Percentiles rank a stretch among this genome's conserved stretches.
Conservation (phyloP, 1,140 invertebrate genomes). For the Nebria ingens region DNA sequence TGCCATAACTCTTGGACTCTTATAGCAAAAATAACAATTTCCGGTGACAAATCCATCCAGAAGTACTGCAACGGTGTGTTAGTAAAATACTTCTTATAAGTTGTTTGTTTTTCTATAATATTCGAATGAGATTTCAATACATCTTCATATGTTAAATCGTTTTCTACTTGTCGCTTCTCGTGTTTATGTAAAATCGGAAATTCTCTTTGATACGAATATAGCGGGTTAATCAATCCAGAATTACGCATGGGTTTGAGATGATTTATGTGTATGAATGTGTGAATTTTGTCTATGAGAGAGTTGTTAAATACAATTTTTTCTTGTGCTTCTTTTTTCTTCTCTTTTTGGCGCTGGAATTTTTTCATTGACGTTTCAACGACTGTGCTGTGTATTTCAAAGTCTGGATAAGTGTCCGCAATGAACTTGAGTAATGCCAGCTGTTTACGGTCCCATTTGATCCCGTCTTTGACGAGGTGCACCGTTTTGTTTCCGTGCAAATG, state of each 20-base stretch:
- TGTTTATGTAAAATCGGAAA: neutral
- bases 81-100: conserved; percentile 20
- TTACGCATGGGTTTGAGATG: no score
- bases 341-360: neutral
- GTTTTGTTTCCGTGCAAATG: neutral
- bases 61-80: conserved; percentile 19
- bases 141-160: conserved; percentile 16
- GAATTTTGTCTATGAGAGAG: no score
- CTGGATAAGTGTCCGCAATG: conserved; percentile 17
- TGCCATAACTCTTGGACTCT: conserved; percentile 27
- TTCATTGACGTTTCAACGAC: conserved; percentile 1
- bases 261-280: no score
- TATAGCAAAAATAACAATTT: conserved; percentile 22
- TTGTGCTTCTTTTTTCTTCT: no score
- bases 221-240: no score
- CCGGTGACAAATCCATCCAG: conserved; percentile 21
- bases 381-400: conserved; percentile 10
- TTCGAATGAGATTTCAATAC: conserved; percentile 17
- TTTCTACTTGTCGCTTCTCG: conserved; percentile 3
- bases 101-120: conserved; percentile 19
- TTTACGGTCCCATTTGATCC: conserved; percentile 18
- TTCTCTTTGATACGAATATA: no score
- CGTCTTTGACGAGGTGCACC: conserved; percentile 22
- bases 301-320: no score
- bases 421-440: conserved; percentile 21